These are phyloP conservation scores for Philypnodon macrostomus DNA, from an alignment of 2,797 vertebrate species.

Conservation along the genomic window DNA sequence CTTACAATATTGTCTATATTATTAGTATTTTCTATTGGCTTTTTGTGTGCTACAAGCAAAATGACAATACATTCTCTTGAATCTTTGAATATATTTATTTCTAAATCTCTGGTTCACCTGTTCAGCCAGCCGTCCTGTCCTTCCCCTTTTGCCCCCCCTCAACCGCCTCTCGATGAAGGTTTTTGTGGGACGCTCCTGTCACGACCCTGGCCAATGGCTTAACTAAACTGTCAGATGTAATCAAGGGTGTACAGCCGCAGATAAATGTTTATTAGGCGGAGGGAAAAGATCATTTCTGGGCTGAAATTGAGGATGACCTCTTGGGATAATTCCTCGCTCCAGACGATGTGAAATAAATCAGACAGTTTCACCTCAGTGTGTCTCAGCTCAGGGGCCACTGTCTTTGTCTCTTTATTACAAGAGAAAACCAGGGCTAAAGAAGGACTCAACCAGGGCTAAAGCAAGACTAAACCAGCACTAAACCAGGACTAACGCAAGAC, in stretches of 20 bases:
- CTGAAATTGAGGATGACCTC: slow-evolving; percentile 99
- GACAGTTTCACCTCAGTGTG: slow-evolving; percentile 58
- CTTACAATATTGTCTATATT: no score
- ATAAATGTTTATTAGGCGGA: slow-evolving; percentile 99
- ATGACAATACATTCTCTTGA: no score
- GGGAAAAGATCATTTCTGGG: slow-evolving; percentile 99
- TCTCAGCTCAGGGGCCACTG: slow-evolving; percentile 67
- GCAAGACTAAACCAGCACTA: no score
- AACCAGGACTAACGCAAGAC: no score
- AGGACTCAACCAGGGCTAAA: no score
- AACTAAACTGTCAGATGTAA: slow-evolving; percentile 99
- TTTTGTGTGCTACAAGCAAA: no score
- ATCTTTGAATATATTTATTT: no score
- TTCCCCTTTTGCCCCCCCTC: slow-evolving; percentile 61
- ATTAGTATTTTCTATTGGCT: no score
- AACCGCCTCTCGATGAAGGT: slow-evolving; percentile 85
- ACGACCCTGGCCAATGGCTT: slow-evolving; percentile 95
- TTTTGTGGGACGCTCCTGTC: slow-evolving; percentile 91
- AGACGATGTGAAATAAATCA: slow-evolving; percentile 81
- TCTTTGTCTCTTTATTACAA: slow-evolving; percentile 62
- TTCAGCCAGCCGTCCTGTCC: slow-evolving; percentile 62
- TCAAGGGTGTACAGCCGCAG: slow-evolving; percentile 97
- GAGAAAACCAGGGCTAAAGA: no score
- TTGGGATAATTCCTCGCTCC: slow-evolving; percentile 89
- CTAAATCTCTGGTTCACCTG: no score